Evolutionary conservation across 2,888 invertebrate genomes (phyloP).

Genomic region (Abrostola triplasia): DNA sequence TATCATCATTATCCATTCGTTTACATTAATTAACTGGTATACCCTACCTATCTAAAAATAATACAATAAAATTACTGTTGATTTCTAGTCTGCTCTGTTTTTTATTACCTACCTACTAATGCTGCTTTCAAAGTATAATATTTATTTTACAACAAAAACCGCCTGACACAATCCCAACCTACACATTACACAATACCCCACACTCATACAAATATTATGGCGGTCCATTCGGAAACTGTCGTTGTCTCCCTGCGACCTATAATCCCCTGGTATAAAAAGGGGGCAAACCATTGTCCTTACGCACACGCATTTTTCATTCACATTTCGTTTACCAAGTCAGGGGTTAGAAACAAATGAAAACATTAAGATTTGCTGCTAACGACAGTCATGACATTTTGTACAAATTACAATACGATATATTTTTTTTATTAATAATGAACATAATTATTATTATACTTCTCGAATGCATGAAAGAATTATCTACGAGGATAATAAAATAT

Average conservation of each 20-base stretch:
- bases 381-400: no score
- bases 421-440: no score
- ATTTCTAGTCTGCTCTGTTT: no score
- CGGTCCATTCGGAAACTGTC: slow-evolving; percentile 65
- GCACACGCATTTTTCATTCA: slow-evolving; percentile 86
- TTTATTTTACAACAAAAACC: neutral
- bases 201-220: slow-evolving; percentile 66
- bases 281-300: slow-evolving; percentile 89
- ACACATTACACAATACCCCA: slow-evolving; percentile 57
- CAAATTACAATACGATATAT: no score
- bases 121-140: neutral
- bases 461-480: no score
- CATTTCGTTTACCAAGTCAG: slow-evolving; percentile 26
- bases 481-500: no score
- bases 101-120: neutral
- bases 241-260: slow-evolving; percentile 77
- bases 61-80: no score
- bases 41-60: no score
- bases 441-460: no score
- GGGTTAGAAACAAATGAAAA: no score
- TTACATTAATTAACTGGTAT: no score
- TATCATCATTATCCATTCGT: neutral
- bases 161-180: slow-evolving; percentile 16
- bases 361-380: no score
- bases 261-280: slow-evolving; percentile 87